A percentile compares a stretch with the other conserved stretches of the same genome.
These are phyloP conservation scores for Steatornis caripensis DNA, from an alignment of 2,113 vertebrate species.

Conservation along the genomic window DNA sequence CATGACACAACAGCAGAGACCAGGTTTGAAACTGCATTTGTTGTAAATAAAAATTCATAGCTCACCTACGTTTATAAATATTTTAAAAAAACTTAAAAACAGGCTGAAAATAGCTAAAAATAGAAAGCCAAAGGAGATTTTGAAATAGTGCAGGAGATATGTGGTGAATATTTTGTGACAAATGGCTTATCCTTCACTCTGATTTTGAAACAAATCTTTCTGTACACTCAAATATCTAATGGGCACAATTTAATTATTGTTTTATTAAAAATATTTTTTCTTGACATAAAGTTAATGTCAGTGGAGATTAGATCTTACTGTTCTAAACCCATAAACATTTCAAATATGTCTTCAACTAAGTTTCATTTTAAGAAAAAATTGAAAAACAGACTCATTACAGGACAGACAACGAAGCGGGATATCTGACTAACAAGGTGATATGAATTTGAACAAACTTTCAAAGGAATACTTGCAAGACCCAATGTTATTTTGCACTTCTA, in stretches of 20 bases:
- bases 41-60: neutral
- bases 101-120: neutral
- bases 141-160: neutral
- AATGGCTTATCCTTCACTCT: neutral
- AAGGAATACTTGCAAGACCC: neutral
- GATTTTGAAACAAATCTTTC: neutral
- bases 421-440: neutral
- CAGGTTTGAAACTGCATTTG: neutral
- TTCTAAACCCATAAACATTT: neutral
- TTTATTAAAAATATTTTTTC: neutral
- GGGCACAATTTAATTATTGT: neutral
- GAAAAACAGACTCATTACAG: rapidly evolving
- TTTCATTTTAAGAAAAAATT: neutral
- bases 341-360: neutral
- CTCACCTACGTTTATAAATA: neutral
- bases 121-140: neutral
- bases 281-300: neutral
- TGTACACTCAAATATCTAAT: neutral
- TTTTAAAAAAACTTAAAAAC: neutral
- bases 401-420: neutral
- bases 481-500: neutral
- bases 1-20: neutral
- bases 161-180: neutral
- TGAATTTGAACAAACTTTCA: neutral
- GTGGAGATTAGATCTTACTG: neutral